These are phyloP conservation scores for Caenorhabditis inopinata DNA, from an alignment of 1,140 invertebrate species.

Conservation along the genomic window DNA sequence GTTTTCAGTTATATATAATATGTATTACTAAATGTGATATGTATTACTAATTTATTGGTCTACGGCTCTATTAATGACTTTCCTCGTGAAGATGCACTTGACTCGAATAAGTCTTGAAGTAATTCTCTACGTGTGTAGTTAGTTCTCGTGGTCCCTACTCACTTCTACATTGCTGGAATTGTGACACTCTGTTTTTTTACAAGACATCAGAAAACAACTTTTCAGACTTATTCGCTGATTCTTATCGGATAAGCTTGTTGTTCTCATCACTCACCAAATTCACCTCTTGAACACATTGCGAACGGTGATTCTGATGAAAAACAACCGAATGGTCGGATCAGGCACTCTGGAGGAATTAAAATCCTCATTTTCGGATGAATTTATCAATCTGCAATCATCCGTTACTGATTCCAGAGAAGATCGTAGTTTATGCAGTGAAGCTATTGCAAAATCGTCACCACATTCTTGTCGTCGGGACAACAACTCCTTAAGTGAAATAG, in stretches of 20 bases:
- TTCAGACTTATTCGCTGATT: conserved; percentile 71
- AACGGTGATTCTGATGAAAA: conserved; percentile 77
- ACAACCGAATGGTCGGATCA: conserved; percentile 67
- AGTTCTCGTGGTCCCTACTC: no score
- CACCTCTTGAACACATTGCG: conserved; percentile 78
- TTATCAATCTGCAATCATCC: neutral
- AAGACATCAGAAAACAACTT: neutral
- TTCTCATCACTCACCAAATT: conserved; percentile 82
- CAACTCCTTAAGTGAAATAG: neutral
- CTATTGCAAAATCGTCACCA: neutral
- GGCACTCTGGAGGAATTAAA: conserved; percentile 38
- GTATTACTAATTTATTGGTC: no score
- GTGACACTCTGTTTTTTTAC: no score
- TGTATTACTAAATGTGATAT: no score
- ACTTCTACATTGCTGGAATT: no score
- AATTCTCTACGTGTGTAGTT: no score
- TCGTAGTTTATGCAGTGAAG: neutral
- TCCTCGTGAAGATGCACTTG: no score
- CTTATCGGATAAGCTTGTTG: conserved; percentile 75
- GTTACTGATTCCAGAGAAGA: no score
- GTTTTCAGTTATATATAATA: no score
- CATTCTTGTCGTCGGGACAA: neutral
- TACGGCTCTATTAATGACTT: no score
- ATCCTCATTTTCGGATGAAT: conserved; percentile 27
- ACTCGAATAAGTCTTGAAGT: no score